Evolutionary conservation across 2,888 invertebrate species (phyloP).

Genomic region (Bugulina stolonifera): DNA sequence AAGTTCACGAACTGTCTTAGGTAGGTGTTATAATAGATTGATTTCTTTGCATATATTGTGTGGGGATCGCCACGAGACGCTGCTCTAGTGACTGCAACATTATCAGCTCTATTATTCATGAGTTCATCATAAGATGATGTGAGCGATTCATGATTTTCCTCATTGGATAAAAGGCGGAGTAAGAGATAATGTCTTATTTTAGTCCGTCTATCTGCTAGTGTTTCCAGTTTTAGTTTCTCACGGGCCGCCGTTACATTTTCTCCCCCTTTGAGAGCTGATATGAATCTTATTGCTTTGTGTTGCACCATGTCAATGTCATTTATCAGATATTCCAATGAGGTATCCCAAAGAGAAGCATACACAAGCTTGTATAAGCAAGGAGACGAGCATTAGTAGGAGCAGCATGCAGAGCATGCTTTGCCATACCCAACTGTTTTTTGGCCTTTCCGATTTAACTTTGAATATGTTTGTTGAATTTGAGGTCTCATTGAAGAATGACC

Average conservation of each 20-base stretch:
- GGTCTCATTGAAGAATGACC: not conserved
- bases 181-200: not conserved
- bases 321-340: not conserved
- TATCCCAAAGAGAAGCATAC: conserved; percentile 1
- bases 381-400: not conserved
- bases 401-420: not conserved
- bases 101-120: not conserved
- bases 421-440: not conserved
- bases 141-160: not conserved
- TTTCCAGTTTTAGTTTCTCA: not conserved
- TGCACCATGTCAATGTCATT: not conserved
- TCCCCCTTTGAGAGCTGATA: not conserved
- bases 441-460: not conserved
- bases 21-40: not conserved
- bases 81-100: not conserved
- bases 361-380: not conserved
- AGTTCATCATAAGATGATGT: not conserved
- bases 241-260: not conserved
- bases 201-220: not conserved
- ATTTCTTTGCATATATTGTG: not conserved
- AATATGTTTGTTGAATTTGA: not conserved
- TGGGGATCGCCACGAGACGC: not conserved
- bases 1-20: not conserved
- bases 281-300: not conserved
- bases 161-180: not conserved